Base-by-base conservation (phyloP, 2,113 vertebrate genomes). In the Leucoraja erinaceus region DNA sequence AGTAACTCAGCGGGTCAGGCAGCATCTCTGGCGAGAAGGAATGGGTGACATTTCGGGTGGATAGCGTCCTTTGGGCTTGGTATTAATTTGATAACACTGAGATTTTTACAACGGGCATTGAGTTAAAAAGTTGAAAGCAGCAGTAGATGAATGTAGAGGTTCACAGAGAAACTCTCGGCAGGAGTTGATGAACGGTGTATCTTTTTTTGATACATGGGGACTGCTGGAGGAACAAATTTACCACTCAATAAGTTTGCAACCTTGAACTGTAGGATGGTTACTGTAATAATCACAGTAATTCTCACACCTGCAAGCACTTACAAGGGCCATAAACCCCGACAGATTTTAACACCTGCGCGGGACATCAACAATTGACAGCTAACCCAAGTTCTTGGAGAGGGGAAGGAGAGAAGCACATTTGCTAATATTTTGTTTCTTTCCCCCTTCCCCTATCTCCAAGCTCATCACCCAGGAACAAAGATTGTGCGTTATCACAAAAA, bases 271-370 rank as follows among this genome's bases (percentile, higher is more conserved):
- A 72, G 68, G 66, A 12, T 91, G 90, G 33, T 91, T 72, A 88
- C 83, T 61, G 83, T 86, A 86, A 61, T 86, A 86, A 86, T 61
- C 14, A 1, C 83, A 88, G 59, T 63, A 12, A 91, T 72, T 72
- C 90, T 91, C 90, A 70, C 90, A 91, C 90, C 90, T 91, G 90
- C 22, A 72, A 54, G 66, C 66, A 91, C 33, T 91, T 91, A 72
- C 33, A 70, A 91, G 68, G 38, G 38, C 90, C 38, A 91, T 91
- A 91, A 91, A 91, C 90, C 31, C 63, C 72, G 90, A 70, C 33
- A 91, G 66, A 18, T 70, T 72, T 91, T 47, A 70, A 91, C 90
- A 91, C 90, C 90, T 72, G 90, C 10, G 22, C 33, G 47, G 66
- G 68, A 72, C 38, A 28, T 91, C 68, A 70, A 74, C 31, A 54